A percentile compares a stretch with the other conserved stretches of the same genome.
These are phyloP conservation scores for Centroberyx gerrardi DNA, from an alignment of 2,797 vertebrate species.

Conservation along the genomic window DNA sequence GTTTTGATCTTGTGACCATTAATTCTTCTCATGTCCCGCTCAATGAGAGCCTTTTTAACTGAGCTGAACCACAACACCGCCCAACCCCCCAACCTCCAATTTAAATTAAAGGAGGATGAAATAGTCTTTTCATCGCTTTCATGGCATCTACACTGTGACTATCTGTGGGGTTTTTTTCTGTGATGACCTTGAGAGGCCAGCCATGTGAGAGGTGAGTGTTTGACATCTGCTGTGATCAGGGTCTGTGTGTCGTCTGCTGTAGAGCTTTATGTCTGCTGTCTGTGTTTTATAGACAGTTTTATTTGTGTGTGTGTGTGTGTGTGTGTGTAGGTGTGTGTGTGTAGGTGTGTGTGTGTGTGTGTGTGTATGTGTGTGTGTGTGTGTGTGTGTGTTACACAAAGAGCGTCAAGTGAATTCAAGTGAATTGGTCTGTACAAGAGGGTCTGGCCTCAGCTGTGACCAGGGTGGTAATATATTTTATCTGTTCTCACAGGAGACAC, in stretches of 20 bases:
- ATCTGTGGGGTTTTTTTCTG: slow-evolving; percentile 40
- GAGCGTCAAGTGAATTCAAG: slow-evolving; percentile 9
- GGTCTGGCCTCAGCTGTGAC: not conserved
- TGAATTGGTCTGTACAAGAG: not conserved
- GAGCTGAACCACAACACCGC: slow-evolving; percentile 1
- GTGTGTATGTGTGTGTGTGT: slow-evolving; percentile 4
- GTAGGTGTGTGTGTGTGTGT: not conserved
- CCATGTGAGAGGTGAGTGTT: slow-evolving; percentile 42
- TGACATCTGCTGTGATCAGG: slow-evolving; percentile 33
- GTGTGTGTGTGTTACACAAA: not conserved
- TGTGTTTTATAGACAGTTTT: slow-evolving; percentile 11
- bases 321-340: slow-evolving; percentile 1
- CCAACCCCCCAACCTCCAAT: slow-evolving; percentile 7
- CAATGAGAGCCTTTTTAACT: slow-evolving; percentile 14
- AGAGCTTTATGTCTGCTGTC: not conserved
- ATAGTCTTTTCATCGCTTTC: slow-evolving; percentile 30
- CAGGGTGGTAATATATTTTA: not conserved
- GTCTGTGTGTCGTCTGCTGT: slow-evolving; percentile 20
- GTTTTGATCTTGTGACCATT: slow-evolving; percentile 38
- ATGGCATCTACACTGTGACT: slow-evolving; percentile 37
- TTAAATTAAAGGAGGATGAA: slow-evolving; percentile 43
- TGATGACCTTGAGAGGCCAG: slow-evolving; percentile 64
- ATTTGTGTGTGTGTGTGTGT: not conserved
- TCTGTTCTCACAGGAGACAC: not conserved
- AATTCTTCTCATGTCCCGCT: slow-evolving; percentile 19